Percentiles rank a stretch among this genome's conserved stretches.
Evolutionary conservation across 2,113 vertebrate species (phyloP).

Genomic region (Irena cyanogastra): DNA sequence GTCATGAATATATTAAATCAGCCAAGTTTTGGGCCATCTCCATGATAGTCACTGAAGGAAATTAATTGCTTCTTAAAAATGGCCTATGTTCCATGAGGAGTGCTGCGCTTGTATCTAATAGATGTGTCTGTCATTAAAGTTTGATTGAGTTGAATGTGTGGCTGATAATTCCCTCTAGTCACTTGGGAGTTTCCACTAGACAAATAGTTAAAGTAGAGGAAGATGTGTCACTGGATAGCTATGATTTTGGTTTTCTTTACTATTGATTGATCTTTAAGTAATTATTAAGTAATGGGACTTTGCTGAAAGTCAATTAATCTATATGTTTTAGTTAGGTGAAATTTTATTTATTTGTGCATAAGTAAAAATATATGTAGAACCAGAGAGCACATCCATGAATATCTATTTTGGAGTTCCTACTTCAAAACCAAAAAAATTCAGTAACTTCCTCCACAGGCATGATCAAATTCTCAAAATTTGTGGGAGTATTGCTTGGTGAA

Average conservation of each 20-base stretch:
- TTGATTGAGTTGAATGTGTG: not conserved
- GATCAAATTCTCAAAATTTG: not conserved
- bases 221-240: not conserved
- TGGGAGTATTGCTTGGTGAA: not conserved
- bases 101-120: not conserved
- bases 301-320: not conserved
- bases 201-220: not conserved
- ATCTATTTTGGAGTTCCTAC: not conserved
- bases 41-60: not conserved
- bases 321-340: not conserved
- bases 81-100: not conserved
- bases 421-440: not conserved
- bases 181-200: not conserved
- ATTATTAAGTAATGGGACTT: not conserved
- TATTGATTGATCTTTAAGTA: not conserved
- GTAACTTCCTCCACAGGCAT: not conserved
- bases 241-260: not conserved
- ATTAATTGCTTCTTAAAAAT: constrained; percentile 9
- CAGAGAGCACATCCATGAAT: not conserved
- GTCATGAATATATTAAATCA: not conserved
- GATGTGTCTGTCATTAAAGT: not conserved
- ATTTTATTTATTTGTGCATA: not conserved
- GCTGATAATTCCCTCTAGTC: not conserved
- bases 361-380: not conserved
- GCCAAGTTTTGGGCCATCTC: not conserved